Base-by-base conservation (phyloP, 2,797 vertebrate genomes). In the Sebastes baramenuke region DNA sequence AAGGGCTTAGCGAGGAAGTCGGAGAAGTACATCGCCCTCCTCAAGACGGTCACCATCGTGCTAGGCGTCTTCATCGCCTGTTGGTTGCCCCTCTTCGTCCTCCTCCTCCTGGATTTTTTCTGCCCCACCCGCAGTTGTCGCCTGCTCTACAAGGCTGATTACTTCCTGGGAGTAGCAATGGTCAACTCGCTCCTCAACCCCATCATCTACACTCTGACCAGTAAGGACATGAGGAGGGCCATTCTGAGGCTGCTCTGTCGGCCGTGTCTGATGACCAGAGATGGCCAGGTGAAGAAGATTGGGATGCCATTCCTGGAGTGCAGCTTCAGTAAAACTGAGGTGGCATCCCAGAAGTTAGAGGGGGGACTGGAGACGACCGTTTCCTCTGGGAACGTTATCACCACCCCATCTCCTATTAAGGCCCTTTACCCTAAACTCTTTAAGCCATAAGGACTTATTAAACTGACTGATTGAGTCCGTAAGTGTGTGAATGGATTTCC, bases 121-220 rank as follows among this genome's bases (percentile, higher is more conserved):
- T 97, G 96, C 68, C 87, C 94, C 1, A 93, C 90, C 0, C 88
- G 81, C 1, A 46, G 67, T 2, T 98, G 96, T 81, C 30, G 56
- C 0, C 74, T 98, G 52, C 96, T 98, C 65, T 92, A 94, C 77
- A 97, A 97, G 74, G 96, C 96, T 0, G 96, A 97, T 16, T 97
- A 98, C 85, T 98, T 98, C 87, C 92, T 98, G 67, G 97, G 96
- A 20, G 87, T 98, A 46, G 97, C 97, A 25, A 97, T 98, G 95
- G 87, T 97, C 67, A 98, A 98, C 90, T 98, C 97, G 0, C 92
- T 98, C 12, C 94, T 98, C 32, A 98, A 98, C 83, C 97, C 97
- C 8, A 95, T 98, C 87, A 97, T 98, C 91, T 98, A 98, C 85
- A 98, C 97, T 0, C 90, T 98, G 58, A 98, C 97, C 79, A 97